phyloP scores from a whole-genome alignment of 2,888 invertebrate species.

The Sisyra nigra region DNA sequence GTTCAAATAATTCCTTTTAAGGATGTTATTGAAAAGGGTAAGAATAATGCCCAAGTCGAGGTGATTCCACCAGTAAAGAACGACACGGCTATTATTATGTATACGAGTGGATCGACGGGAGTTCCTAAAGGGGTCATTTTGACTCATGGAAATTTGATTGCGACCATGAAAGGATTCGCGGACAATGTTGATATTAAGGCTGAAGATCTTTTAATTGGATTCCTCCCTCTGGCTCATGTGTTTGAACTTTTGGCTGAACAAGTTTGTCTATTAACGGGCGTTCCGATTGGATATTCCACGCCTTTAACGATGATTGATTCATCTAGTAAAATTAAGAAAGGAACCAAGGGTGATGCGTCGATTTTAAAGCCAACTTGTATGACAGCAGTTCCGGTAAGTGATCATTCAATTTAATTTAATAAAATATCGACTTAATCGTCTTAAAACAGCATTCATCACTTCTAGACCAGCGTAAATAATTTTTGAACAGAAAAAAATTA shows the following conservation, averaged over 20 bases:
- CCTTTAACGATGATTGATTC: slow-evolving; percentile 84
- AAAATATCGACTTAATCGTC: too few species aligned
- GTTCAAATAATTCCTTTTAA: slow-evolving; percentile 60
- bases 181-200: slow-evolving; percentile 55
- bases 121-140: slow-evolving; percentile 81
- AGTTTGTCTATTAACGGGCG: slow-evolving; percentile 68
- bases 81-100: slow-evolving; percentile 95
- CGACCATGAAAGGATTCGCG: slow-evolving; percentile 65
- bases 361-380: slow-evolving; percentile 85
- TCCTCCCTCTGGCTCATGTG: slow-evolving; percentile 92
- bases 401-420: slow-evolving; percentile 1
- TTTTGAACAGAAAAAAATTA: too few species aligned
- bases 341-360: slow-evolving; percentile 86
- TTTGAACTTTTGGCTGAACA: slow-evolving; percentile 89
- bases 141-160: slow-evolving; percentile 66
- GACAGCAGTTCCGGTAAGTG: slow-evolving; percentile 84
- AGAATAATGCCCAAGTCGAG: slow-evolving; percentile 25
- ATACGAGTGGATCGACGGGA: slow-evolving; percentile 96
- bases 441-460: too few species aligned
- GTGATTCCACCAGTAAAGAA: slow-evolving; percentile 42
- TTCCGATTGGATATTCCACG: slow-evolving; percentile 91
- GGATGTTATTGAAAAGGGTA: slow-evolving; percentile 45
- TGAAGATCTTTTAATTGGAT: slow-evolving; percentile 81
- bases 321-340: slow-evolving; percentile 90
- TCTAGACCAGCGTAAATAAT: too few species aligned